phyloP scores from a whole-genome alignment of 2,888 invertebrate genomes.

The Morpho deidamia region DNA sequence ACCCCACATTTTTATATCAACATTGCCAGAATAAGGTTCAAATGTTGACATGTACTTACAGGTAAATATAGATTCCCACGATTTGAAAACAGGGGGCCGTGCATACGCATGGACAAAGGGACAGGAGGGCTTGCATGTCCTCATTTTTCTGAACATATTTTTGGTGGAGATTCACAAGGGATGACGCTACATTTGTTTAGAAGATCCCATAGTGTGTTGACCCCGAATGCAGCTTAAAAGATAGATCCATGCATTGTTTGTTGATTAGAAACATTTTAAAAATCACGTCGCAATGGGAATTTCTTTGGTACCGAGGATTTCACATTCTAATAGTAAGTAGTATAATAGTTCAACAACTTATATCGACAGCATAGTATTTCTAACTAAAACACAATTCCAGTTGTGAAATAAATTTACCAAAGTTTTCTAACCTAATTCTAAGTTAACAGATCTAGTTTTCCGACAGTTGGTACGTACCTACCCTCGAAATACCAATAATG shows the following conservation, averaged over 20 bases:
- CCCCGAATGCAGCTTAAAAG: conserved; percentile 7
- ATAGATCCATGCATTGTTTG: background rate
- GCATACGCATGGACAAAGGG: conserved; percentile 55
- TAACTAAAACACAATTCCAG: too few species aligned
- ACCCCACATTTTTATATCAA: conserved; percentile 12
- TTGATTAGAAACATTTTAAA: background rate
- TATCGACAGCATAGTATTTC: too few species aligned
- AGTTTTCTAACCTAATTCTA: too few species aligned
- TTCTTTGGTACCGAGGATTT: too few species aligned
- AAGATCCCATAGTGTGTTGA: conserved; percentile 25
- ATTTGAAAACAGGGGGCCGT: conserved; percentile 39
- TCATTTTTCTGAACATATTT: conserved; percentile 42
- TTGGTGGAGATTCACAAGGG: conserved; percentile 32
- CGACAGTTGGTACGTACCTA: too few species aligned
- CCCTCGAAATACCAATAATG: too few species aligned
- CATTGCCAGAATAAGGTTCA: conserved; percentile 11
- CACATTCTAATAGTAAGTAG: too few species aligned
- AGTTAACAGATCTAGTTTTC: too few species aligned
- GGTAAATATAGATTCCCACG: conserved; percentile 66
- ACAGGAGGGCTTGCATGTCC: conserved; percentile 37
- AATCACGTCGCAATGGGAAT: background rate
- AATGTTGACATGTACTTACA: conserved; percentile 32
- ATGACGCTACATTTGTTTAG: conserved; percentile 31
- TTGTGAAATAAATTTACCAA: too few species aligned
- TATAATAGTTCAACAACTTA: too few species aligned